These are phyloP conservation scores for Spodoptera littoralis DNA, from an alignment of 2,888 invertebrate species.

Conservation along the genomic window DNA sequence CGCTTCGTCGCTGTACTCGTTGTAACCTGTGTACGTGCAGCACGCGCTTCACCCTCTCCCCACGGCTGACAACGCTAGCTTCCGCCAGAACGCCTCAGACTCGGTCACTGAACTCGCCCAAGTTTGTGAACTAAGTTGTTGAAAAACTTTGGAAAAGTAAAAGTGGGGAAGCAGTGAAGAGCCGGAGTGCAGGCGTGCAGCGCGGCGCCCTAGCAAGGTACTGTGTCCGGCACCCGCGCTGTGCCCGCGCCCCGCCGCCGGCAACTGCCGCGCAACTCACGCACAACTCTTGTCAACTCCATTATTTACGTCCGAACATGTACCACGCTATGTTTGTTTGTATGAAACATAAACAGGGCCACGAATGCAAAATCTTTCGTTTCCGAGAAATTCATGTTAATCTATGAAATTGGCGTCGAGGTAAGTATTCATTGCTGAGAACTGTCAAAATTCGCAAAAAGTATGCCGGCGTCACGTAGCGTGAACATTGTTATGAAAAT, in stretches of 20 bases:
- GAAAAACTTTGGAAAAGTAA: conserved; percentile 70
- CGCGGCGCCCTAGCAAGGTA: conserved; percentile 82
- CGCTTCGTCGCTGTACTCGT: conserved; percentile 88
- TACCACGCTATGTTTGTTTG: conserved; percentile 3
- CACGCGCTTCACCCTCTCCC: conserved; percentile 83
- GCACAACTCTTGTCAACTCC: conserved; percentile 19
- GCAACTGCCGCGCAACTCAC: conserved; percentile 68
- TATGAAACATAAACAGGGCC: conserved; percentile 11
- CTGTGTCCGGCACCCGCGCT: conserved; percentile 65
- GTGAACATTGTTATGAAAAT: conserved; percentile 28
- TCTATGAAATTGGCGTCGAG: conserved; percentile 15
- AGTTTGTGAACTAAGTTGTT: conserved; percentile 76
- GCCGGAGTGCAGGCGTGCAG: conserved; percentile 74
- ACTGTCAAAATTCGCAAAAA: conserved; percentile 14
- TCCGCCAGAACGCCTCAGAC: conserved; percentile 78
- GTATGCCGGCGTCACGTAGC: conserved; percentile 5
- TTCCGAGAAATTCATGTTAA: conserved; percentile 2
- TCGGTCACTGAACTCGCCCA: conserved; percentile 64
- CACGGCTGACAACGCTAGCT: conserved; percentile 75
- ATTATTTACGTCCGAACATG: conserved; percentile 30
- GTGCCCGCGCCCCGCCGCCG: conserved; percentile 66
- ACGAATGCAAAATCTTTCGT: conserved; percentile 3
- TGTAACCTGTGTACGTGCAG: conserved; percentile 84
- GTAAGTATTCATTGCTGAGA: conserved; percentile 12
- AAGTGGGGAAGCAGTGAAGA: conserved; percentile 77